Evolutionary conservation across 2,113 vertebrate species (phyloP).

Genomic region (Eublepharis macularius): DNA sequence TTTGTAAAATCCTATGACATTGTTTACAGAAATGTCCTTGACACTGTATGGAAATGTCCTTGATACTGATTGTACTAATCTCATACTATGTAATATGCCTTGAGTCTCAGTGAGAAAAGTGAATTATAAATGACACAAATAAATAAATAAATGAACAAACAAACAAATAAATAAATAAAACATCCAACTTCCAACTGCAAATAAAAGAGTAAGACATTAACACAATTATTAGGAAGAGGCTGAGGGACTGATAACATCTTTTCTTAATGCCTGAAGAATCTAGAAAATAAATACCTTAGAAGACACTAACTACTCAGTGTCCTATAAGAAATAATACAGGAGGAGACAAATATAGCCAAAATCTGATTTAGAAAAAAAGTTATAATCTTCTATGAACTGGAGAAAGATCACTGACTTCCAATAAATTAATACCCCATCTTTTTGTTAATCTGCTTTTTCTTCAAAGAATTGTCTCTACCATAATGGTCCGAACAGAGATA

Average conservation of each 20-base stretch:
- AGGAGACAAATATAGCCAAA: background rate
- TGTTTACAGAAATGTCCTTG: too few species aligned
- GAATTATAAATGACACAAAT: too few species aligned
- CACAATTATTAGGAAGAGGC: background rate
- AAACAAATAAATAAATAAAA: too few species aligned
- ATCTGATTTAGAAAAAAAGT: background rate
- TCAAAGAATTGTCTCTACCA: constrained; percentile 2
- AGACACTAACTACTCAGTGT: background rate
- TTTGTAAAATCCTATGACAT: too few species aligned
- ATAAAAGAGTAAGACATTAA: background rate
- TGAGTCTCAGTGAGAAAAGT: too few species aligned
- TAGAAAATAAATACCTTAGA: background rate
- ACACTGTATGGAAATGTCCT: too few species aligned
- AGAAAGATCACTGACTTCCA: background rate
- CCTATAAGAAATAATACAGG: background rate
- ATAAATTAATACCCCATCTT: background rate
- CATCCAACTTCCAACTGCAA: background rate
- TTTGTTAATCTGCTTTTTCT: background rate
- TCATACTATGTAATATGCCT: too few species aligned
- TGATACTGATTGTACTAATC: too few species aligned
- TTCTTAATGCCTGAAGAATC: background rate
- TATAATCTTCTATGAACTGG: background rate
- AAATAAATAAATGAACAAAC: too few species aligned
- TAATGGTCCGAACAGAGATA: background rate
- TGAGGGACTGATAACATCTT: background rate